Evolutionary conservation across 2,888 invertebrate genomes (phyloP).

Genomic region (Stenurella melanura): DNA sequence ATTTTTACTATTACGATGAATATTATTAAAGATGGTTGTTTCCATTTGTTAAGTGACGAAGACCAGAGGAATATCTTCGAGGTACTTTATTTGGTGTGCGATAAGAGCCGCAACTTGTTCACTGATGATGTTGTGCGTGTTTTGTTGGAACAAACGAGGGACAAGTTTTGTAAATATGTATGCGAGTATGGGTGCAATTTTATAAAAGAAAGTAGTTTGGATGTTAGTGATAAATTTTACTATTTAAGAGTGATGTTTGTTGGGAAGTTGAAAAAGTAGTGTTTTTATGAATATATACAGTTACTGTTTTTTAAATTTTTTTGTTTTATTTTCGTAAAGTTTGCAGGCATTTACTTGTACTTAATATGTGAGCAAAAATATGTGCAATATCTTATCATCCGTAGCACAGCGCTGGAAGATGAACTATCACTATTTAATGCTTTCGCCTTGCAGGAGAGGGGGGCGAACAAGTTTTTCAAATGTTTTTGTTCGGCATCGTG

Average conservation of each 20-base stretch:
- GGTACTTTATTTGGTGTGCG: conserved; percentile 45
- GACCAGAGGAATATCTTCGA: conserved; percentile 49
- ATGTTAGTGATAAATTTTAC: conserved; percentile 46
- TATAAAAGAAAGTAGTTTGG: conserved; percentile 49
- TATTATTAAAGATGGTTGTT: conserved; percentile 46
- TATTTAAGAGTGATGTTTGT: conserved; percentile 53
- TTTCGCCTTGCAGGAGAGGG: no score
- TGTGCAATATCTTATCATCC: no score
- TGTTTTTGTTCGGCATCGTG: no score
- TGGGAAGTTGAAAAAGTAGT: conserved; percentile 27
- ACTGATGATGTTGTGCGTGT: conserved; percentile 49
- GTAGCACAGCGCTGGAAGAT: no score
- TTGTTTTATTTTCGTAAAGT: conserved; percentile 9
- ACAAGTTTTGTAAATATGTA: conserved; percentile 69
- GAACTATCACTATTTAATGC: no score
- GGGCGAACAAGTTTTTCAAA: no score
- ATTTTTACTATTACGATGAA: conserved; percentile 48
- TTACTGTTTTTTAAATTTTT: not conserved
- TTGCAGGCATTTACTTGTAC: no score
- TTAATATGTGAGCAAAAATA: no score
- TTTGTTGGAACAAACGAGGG: conserved; percentile 62
- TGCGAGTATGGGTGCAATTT: conserved; percentile 67
- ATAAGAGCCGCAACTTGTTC: conserved; percentile 38
- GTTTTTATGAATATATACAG: not conserved
- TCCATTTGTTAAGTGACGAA: conserved; percentile 38